These are phyloP conservation scores for Scaeva pyrastri DNA, from an alignment of 2,888 invertebrate species.

Conservation along the genomic window DNA sequence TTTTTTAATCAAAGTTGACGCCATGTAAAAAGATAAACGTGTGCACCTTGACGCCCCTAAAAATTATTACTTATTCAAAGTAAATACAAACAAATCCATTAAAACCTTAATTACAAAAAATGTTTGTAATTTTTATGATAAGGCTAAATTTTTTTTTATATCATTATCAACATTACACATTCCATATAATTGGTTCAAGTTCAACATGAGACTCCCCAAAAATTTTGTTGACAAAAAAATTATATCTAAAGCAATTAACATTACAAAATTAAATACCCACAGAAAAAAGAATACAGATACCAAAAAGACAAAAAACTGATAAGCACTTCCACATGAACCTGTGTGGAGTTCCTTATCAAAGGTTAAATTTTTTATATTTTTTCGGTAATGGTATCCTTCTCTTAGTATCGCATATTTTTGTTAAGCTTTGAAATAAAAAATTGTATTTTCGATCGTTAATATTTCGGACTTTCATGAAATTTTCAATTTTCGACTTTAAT, in stretches of 20 bases:
- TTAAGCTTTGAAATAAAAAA: no score
- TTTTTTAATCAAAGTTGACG: no score
- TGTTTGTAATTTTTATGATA: background rate
- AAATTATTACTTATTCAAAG: background rate
- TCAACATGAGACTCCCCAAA: background rate
- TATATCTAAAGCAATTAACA: background rate
- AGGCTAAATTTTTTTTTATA: background rate
- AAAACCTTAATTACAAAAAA: background rate
- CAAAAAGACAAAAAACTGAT: background rate
- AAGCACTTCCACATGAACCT: background rate
- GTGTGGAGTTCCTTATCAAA: background rate
- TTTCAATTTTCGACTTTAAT: no score
- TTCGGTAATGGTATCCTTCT: no score
- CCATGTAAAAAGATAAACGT: no score
- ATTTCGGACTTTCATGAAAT: no score
- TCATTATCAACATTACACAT: background rate
- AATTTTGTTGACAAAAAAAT: background rate
- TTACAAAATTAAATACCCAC: background rate
- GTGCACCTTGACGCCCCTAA: background rate
- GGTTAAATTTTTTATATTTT: no score
- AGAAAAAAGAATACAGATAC: no score
- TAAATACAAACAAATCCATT: background rate
- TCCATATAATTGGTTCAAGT: background rate
- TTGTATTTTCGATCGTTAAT: no score
- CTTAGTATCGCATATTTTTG: no score